Evolutionary conservation across 2,113 vertebrate species (phyloP).

Genomic region (Casuarius casuarius): DNA sequence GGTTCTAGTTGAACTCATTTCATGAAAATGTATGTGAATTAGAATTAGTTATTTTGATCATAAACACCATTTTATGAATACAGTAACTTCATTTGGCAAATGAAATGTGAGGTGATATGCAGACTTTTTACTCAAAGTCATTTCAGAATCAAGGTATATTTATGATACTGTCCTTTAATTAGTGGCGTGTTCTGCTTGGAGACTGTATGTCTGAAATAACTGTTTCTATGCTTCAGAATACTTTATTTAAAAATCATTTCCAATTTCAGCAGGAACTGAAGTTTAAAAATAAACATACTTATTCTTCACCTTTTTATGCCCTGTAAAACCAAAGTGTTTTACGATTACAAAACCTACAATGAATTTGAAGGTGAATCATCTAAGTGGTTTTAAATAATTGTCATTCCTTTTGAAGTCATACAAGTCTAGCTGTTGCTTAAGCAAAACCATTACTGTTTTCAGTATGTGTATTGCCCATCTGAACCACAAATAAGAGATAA

Average conservation of each 20-base stretch:
- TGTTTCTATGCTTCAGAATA: not conserved
- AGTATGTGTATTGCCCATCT: not conserved
- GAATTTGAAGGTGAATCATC: not conserved
- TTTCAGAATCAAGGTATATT: not conserved
- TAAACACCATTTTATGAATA: not conserved
- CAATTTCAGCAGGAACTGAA: not conserved
- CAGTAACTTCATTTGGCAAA: not conserved
- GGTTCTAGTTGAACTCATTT: not conserved
- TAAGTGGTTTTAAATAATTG: not conserved
- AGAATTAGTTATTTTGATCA: not conserved
- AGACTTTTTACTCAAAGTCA: not conserved
- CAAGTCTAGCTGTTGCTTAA: not conserved
- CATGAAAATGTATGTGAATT: not conserved
- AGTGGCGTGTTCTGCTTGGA: not conserved
- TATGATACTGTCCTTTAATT: not conserved
- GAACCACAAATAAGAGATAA: not conserved
- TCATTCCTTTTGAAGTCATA: not conserved
- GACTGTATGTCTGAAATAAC: not conserved
- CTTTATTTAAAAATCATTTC: not conserved
- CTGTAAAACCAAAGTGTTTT: slow-evolving; percentile 1
- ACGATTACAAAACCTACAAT: not conserved
- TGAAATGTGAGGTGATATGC: not conserved
- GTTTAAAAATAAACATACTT: not conserved
- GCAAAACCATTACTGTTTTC: not conserved
- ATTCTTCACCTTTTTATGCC: not conserved